phyloP scores from a whole-genome alignment of 2,797 vertebrate species.

The Malurus leucopterus region DNA sequence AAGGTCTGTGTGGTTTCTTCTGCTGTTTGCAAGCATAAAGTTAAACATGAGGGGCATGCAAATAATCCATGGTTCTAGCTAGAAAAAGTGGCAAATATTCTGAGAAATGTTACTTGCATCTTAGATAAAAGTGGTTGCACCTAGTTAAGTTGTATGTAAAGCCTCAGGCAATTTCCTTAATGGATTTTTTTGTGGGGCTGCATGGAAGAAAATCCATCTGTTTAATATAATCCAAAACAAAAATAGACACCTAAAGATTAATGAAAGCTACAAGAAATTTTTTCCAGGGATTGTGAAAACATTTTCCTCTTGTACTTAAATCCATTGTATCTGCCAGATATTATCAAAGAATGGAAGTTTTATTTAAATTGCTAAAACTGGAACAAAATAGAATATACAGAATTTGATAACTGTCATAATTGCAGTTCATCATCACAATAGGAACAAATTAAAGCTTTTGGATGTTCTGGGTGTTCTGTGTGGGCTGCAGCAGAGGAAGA shows the following conservation, averaged over 20 bases:
- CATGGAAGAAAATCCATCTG: constrained; percentile 8
- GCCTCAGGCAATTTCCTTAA: neutral
- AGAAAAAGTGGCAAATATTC: neutral
- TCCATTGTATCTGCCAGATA: constrained; percentile 27
- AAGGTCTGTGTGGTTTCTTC: neutral
- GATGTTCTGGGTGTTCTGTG: neutral
- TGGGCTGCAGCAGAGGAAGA: neutral
- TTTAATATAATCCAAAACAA: constrained; percentile 21
- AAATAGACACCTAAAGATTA: constrained; percentile 24
- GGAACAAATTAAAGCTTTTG: neutral
- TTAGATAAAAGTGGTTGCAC: neutral
- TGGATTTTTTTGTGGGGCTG: neutral
- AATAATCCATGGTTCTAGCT: neutral
- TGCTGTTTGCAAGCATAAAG: neutral
- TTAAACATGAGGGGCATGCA: neutral
- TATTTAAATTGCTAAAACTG: neutral
- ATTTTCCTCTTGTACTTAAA: constrained; percentile 12
- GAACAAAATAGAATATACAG: neutral
- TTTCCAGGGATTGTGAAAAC: constrained; percentile 33
- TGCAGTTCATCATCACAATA: neutral
- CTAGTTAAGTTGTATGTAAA: neutral
- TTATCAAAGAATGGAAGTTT: neutral
- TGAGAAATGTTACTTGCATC: neutral
- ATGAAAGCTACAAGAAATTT: neutral
- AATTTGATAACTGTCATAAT: neutral